Evolutionary conservation across 2,888 invertebrate genomes (phyloP).

Genomic region (Glaucopsyche alexis): DNA sequence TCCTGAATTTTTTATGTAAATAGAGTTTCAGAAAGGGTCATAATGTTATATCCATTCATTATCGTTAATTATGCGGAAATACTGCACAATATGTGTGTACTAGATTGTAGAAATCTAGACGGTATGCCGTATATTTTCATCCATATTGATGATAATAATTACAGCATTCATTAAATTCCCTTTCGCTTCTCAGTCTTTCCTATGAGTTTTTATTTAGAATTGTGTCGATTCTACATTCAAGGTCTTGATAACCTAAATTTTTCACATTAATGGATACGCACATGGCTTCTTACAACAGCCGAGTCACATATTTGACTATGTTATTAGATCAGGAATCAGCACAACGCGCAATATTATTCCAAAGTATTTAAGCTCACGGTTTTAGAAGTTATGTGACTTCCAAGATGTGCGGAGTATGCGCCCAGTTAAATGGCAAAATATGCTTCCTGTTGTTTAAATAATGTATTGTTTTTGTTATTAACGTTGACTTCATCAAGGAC

Average conservation of each 20-base stretch:
- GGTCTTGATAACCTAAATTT: conserved; percentile 60
- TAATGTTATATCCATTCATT: neutral
- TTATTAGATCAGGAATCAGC: neutral
- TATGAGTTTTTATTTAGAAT: conserved; percentile 17
- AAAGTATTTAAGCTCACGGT: neutral
- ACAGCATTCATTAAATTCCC: neutral
- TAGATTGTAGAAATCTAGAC: neutral
- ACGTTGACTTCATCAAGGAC: too few species aligned
- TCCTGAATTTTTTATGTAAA: neutral
- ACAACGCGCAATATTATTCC: neutral
- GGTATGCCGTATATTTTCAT: neutral
- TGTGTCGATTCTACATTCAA: conserved; percentile 48
- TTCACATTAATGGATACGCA: conserved; percentile 49
- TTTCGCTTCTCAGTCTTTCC: conserved; percentile 16
- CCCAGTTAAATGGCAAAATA: neutral
- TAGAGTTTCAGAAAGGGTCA: neutral
- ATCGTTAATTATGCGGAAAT: neutral
- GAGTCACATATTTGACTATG: conserved; percentile 35
- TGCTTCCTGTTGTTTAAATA: neutral
- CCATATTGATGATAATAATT: neutral
- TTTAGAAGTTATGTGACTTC: neutral
- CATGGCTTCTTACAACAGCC: conserved; percentile 41
- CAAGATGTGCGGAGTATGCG: neutral
- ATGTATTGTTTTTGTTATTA: neutral
- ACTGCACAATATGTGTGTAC: neutral